Base-by-base conservation (phyloP, 2,113 vertebrate species). In the Nothocercus julius region DNA sequence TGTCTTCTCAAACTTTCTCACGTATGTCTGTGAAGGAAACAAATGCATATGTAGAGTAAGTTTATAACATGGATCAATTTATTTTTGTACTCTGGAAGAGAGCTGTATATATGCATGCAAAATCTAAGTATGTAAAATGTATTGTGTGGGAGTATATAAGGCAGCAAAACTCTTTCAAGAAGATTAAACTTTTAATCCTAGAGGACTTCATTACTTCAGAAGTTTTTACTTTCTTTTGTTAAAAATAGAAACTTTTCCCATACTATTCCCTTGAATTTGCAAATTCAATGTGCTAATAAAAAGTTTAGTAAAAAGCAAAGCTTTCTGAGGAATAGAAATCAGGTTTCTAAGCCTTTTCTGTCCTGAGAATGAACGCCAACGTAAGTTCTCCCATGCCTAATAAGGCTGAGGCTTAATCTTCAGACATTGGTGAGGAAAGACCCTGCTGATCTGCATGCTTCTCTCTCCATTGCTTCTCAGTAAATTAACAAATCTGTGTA, bases 181-280 rank as follows among this genome's bases (percentile, higher is more conserved):
- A 94, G 81, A 96, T 93, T 64, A 93, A 84, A 84, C 85, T 90
- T 90, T 96, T 97, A 82, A 96, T 92, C 70, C 92, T 82, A 36
- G 69, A 38, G 47, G 69, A 85, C 74, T 95, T 94, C 59, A 93
- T 96, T 96, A 73, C 91, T 96, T 97, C 49, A 92, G 77, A 96
- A 92, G 73, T 73, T 96, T 96, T 96, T 68, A 75, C 81, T 73
- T 83, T 96, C 51, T 97, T 91, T 96, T 95, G 93, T 96, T 96
- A 97, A 97, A 97, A 97, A 96, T 96, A 95, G 94, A 94, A 91
- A 89, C 70, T 94, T 96, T 95, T 91, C 94, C 89, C 91, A 93
- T 91, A 69, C 16, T 56, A 2, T 87, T 91, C 78, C 28, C 25
- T 95, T 84, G 63, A 63, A 83, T 88, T 90, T 95, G 93, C 77